Percentiles rank a stretch among this genome's conserved stretches.
phyloP scores from a whole-genome alignment of 2,888 invertebrate genomes.

The Mythimna albipuncta region DNA sequence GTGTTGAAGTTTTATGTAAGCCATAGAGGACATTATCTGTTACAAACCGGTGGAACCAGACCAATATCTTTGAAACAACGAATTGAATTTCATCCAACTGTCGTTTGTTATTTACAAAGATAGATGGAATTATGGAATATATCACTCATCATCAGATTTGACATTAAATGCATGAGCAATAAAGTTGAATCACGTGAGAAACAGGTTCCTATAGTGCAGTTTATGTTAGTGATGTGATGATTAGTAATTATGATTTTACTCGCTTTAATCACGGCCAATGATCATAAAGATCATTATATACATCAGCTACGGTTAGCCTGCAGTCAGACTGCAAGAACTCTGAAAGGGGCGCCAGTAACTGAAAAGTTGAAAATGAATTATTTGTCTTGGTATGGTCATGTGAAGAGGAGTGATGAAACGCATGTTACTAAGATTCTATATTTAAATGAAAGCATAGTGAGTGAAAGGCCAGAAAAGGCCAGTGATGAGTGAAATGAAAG shows the following conservation, averaged over 20 bases:
- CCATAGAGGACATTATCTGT: constrained; percentile 47
- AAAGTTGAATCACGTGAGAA: constrained; percentile 37
- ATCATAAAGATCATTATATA: constrained; percentile 15
- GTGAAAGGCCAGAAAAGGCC: no score
- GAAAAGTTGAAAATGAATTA: no score
- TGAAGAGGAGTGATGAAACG: no score
- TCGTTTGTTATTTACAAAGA: constrained; percentile 6
- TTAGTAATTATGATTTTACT: constrained; percentile 13
- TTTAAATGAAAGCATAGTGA: no score
- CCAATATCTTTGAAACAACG: constrained; percentile 16
- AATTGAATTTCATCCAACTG: constrained; percentile 8
- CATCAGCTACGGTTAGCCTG: background rate
- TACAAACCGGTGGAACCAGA: constrained; percentile 46
- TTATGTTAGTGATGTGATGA: constrained; percentile 22
- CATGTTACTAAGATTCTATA: no score
- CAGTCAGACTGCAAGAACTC: background rate
- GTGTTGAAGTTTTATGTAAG: constrained; percentile 56
- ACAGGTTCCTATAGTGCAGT: background rate
- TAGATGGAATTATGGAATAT: constrained; percentile 8
- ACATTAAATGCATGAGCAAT: constrained; percentile 5
- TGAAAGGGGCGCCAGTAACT: no score
- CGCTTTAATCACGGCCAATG: constrained; percentile 19
- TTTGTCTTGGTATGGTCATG: no score
- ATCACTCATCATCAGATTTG: constrained; percentile 20
- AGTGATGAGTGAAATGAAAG: no score